Conservation (phyloP, 2,888 invertebrate species). For the Rhogogaster chlorosoma region DNA sequence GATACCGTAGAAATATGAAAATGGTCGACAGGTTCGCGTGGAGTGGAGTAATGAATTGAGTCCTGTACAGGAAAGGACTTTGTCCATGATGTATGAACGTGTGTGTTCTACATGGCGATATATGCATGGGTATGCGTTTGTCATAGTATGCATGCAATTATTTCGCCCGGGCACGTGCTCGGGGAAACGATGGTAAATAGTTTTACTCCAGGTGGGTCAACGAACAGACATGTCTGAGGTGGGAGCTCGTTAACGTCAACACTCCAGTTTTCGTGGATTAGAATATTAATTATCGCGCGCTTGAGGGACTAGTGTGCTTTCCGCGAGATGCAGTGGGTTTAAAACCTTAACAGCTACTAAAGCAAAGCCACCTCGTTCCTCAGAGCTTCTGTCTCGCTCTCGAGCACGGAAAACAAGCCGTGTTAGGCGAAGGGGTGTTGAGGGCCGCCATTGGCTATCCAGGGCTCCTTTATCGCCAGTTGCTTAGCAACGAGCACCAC, state of each 20-base stretch:
- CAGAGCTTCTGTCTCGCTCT: constrained; percentile 70
- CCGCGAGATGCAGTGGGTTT: constrained; percentile 61
- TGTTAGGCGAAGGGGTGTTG: constrained; percentile 74
- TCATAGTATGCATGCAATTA: background rate
- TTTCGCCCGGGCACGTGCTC: background rate
- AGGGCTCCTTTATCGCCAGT: constrained; percentile 75
- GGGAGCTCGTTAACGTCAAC: constrained; percentile 28
- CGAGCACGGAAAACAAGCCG: constrained; percentile 75
- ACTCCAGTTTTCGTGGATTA: constrained; percentile 60
- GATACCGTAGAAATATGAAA: background rate
- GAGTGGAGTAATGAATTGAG: background rate
- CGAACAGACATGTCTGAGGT: constrained; percentile 40
- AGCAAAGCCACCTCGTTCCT: constrained; percentile 68
- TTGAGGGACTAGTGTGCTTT: constrained; percentile 49
- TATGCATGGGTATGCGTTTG: background rate
- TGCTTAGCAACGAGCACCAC: constrained; percentile 74
- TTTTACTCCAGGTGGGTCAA: constrained; percentile 3
- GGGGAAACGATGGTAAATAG: constrained; percentile 9
- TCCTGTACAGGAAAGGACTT: background rate
- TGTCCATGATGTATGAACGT: too few species aligned
- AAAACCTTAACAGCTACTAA: constrained; percentile 77
- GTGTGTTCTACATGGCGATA: background rate
- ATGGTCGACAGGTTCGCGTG: background rate
- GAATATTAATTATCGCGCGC: constrained; percentile 70
- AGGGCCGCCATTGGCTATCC: constrained; percentile 77